Conservation (phyloP, 2,113 vertebrate genomes). For the Myrmecobius fasciatus region DNA sequence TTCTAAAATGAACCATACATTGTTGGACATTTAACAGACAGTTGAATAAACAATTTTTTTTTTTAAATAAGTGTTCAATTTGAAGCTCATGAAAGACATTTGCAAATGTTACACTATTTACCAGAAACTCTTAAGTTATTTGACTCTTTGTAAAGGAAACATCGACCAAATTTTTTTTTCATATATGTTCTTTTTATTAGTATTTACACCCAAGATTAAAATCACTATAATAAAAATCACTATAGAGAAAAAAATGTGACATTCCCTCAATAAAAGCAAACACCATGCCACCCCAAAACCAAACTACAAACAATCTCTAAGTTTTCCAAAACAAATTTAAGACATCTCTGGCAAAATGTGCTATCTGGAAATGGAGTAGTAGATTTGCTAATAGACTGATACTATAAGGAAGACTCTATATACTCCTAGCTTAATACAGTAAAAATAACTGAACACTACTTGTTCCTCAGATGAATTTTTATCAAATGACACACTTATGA, state of each 20-base stretch:
- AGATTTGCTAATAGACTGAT: not conserved
- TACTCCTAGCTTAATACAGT: not conserved
- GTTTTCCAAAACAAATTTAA: not conserved
- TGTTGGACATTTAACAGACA: not conserved
- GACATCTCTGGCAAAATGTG: not conserved
- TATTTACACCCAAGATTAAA: not conserved
- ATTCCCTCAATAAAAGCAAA: no score
- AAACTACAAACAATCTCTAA: not conserved
- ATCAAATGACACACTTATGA: not conserved
- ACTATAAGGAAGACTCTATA: not conserved
- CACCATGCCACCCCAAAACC: no score
- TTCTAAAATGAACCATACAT: not conserved
- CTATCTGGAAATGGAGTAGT: not conserved
- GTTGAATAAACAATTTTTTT: not conserved
- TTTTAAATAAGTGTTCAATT: not conserved
- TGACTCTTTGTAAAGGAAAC: not conserved
- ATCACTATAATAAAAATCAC: not conserved
- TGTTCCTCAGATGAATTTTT: not conserved
- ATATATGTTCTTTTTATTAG: not conserved
- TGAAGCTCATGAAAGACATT: not conserved
- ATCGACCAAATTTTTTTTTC: not conserved
- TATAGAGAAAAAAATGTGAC: not conserved
- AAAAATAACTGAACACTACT: not conserved
- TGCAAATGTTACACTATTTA: not conserved
- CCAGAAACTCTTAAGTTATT: not conserved